Evolutionary conservation across 2,113 vertebrate genomes (phyloP).

Genomic region (Ciconia boyciana): DNA sequence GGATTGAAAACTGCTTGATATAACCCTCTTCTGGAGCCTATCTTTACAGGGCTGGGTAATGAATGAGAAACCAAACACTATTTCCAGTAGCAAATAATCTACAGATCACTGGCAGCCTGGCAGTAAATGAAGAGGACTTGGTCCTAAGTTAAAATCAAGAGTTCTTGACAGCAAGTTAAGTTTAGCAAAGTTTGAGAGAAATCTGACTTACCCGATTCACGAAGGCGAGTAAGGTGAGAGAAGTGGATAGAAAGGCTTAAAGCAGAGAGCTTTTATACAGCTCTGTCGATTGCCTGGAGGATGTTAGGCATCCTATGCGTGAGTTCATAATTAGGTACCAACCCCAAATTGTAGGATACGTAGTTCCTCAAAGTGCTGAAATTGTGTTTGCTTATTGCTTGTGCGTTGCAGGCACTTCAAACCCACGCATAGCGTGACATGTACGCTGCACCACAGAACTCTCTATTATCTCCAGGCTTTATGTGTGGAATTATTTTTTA

Average conservation of each 20-base stretch:
- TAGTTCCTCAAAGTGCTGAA: slow-evolving; percentile 18
- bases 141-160: not conserved
- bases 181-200: not conserved
- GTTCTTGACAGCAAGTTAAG: not conserved
- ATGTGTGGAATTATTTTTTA: not conserved
- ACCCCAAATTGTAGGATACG: slow-evolving; percentile 20
- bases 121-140: not conserved
- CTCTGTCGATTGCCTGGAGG: not conserved
- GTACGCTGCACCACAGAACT: not conserved
- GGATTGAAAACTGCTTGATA: not conserved
- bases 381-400: not conserved
- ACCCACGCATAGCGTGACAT: not conserved
- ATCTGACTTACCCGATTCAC: not conserved
- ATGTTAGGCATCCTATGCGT: accelerated
- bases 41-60: accelerated
- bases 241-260: not conserved
- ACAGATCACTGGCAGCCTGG: not conserved
- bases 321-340: slow-evolving; percentile 13
- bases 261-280: slow-evolving; percentile 2
- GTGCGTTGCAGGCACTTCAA: not conserved
- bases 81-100: not conserved
- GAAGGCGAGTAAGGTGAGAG: not conserved
- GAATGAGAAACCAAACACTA: not conserved
- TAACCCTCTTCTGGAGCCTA: not conserved
- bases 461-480: not conserved